Evolutionary conservation across 2,797 vertebrate species (phyloP).

Genomic region (Bovichtus variegatus): DNA sequence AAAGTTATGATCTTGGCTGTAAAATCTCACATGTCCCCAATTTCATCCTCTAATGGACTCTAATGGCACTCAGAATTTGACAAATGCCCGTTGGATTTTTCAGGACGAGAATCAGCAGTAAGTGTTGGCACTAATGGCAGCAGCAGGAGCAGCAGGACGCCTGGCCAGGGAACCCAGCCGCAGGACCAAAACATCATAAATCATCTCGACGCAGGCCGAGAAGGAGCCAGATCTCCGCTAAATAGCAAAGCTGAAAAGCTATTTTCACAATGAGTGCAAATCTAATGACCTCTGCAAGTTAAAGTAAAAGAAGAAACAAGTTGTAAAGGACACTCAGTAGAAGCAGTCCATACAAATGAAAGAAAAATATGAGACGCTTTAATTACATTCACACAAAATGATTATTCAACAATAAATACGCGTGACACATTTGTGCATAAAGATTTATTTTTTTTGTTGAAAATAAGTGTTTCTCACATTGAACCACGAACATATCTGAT

Average conservation of each 20-base stretch:
- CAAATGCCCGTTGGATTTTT: conserved; percentile 49
- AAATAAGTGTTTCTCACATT: conserved; percentile 80
- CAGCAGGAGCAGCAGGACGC: conserved; percentile 18
- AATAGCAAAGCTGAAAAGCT: conserved; percentile 14
- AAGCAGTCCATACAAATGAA: not conserved
- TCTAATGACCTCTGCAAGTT: conserved; percentile 22
- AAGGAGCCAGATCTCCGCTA: conserved; percentile 36
- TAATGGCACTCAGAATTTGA: conserved; percentile 61
- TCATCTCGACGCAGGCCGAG: conserved; percentile 35
- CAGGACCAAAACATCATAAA: conserved; percentile 60
- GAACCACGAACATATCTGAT: conserved; percentile 69
- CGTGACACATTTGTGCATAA: conserved; percentile 74
- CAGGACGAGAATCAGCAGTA: conserved; percentile 50
- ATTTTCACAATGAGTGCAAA: conserved; percentile 21
- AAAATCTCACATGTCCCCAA: conserved; percentile 32
- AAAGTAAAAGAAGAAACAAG: not conserved
- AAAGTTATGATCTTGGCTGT: conserved; percentile 50
- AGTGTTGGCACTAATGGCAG: conserved; percentile 53
- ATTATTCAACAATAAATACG: not conserved
- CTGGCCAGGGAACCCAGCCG: conserved; percentile 33
- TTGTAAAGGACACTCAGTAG: not conserved
- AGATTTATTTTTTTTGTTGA: conserved; percentile 80
- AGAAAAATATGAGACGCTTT: not conserved
- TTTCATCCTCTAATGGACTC: conserved; percentile 68
- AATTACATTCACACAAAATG: not conserved